Percentiles rank a stretch among this genome's conserved stretches.
Conservation (phyloP, 2,888 invertebrate species). For the Meteorus cinctellus region DNA sequence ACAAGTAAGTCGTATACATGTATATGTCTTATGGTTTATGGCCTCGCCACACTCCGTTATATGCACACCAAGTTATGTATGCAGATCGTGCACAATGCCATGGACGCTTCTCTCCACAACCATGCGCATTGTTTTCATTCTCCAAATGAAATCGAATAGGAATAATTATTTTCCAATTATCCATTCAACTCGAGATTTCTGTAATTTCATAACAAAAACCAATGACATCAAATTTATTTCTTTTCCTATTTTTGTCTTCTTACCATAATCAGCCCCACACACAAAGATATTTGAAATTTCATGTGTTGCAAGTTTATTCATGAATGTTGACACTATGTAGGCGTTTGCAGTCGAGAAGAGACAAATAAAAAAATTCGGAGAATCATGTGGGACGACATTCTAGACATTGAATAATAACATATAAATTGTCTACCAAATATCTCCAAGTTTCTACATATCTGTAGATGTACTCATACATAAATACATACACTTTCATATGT, state of each 20-base stretch:
- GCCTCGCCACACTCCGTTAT: conserved; percentile 32
- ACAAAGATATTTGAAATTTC: background rate
- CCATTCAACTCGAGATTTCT: conserved; percentile 37
- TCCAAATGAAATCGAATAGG: conserved; percentile 1
- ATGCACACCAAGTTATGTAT: conserved; percentile 46
- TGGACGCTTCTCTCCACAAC: conserved; percentile 7
- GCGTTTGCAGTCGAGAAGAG: background rate
- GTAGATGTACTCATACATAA: too few species aligned
- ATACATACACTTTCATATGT: background rate
- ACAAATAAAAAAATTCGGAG: conserved; percentile 17
- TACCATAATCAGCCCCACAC: background rate
- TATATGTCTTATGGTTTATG: background rate
- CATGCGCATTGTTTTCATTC: conserved; percentile 21
- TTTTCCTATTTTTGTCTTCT: background rate
- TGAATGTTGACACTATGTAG: conserved; percentile 31
- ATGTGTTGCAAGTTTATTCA: conserved; percentile 32
- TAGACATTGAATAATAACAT: conserved; percentile 23
- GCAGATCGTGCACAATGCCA: conserved; percentile 42
- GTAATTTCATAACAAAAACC: background rate
- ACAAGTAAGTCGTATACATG: conserved; percentile 33
- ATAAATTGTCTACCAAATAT: conserved; percentile 22
- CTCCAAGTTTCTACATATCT: background rate
- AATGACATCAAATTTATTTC: conserved; percentile 4
- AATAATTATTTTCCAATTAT: conserved; percentile 39
- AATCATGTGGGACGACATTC: conserved; percentile 30